Percentiles rank a stretch among this genome's conserved stretches.
These are phyloP conservation scores for Sminthopsis crassicaudata DNA, from an alignment of 2,113 vertebrate species.

Conservation along the genomic window DNA sequence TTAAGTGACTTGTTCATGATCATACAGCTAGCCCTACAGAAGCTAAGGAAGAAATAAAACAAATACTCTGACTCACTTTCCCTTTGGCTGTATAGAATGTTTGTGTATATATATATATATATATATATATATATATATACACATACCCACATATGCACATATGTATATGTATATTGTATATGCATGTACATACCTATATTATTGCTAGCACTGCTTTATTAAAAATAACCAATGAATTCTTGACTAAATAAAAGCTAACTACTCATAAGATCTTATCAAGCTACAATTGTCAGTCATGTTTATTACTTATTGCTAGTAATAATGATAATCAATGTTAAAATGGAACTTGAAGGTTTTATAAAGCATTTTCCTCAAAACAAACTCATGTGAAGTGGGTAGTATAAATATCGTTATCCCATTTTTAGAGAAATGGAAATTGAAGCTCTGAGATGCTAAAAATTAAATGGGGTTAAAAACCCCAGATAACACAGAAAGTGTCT, in stretches of 20 bases:
- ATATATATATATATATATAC: too few species aligned
- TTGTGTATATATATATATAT: too few species aligned
- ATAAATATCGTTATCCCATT: neutral
- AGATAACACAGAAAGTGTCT: neutral
- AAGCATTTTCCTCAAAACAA: neutral
- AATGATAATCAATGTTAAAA: neutral
- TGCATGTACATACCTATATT: neutral
- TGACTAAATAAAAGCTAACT: constrained; percentile 36
- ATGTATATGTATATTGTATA: too few species aligned
- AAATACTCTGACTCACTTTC: neutral
- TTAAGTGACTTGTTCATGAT: too few species aligned
- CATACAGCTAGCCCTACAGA: neutral
- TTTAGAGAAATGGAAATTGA: neutral
- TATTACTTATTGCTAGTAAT: neutral
- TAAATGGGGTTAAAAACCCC: too few species aligned
- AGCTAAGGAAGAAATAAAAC: neutral
- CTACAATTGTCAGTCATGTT: constrained; percentile 7
- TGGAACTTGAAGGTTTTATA: neutral
- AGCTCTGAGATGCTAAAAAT: neutral
- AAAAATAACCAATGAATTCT: constrained; percentile 4
- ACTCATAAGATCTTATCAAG: neutral
- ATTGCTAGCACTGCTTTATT: neutral
- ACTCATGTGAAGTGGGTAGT: neutral
- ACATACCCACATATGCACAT: too few species aligned
- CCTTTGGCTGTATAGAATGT: neutral